These are phyloP conservation scores for Lypha dubia DNA, from an alignment of 2,888 invertebrate genomes.

Conservation along the genomic window DNA sequence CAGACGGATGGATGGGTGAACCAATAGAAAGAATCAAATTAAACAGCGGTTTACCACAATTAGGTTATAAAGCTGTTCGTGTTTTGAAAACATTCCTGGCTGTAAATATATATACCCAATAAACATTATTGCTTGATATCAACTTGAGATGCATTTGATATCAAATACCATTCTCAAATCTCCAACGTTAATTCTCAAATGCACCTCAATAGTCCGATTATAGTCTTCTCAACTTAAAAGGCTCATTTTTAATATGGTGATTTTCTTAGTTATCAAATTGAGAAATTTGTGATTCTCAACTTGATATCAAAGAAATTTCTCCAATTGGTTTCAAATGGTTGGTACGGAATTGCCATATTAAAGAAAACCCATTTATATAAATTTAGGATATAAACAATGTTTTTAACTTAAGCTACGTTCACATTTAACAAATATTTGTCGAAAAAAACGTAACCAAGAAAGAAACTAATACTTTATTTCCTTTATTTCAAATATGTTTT, in stretches of 20 bases:
- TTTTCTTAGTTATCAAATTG: conserved; percentile 26
- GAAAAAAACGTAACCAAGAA: no score
- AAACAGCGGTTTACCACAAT: conserved; percentile 64
- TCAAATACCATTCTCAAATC: conserved; percentile 42
- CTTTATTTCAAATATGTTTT: no score
- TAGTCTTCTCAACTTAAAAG: conserved; percentile 28
- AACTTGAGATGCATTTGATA: conserved; percentile 10
- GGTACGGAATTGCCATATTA: no score
- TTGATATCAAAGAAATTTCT: conserved; percentile 11
- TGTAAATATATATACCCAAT: neutral
- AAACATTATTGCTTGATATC: no score
- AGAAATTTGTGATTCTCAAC: conserved; percentile 23
- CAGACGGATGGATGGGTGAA: conserved; percentile 41
- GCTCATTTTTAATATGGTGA: conserved; percentile 29
- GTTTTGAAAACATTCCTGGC: conserved; percentile 25
- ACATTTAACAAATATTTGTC: neutral
- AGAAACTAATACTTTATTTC: neutral
- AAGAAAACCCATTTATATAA: neutral
- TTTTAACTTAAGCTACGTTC: no score
- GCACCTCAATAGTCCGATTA: conserved; percentile 24
- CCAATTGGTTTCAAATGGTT: conserved; percentile 2
- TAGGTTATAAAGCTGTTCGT: conserved; percentile 53
- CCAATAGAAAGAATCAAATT: conserved; percentile 57
- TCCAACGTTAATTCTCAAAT: conserved; percentile 16
- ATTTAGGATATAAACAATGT: conserved; percentile 17